These are phyloP conservation scores for Piezodorus guildinii DNA, from an alignment of 1,140 invertebrate species.

Conservation along the genomic window DNA sequence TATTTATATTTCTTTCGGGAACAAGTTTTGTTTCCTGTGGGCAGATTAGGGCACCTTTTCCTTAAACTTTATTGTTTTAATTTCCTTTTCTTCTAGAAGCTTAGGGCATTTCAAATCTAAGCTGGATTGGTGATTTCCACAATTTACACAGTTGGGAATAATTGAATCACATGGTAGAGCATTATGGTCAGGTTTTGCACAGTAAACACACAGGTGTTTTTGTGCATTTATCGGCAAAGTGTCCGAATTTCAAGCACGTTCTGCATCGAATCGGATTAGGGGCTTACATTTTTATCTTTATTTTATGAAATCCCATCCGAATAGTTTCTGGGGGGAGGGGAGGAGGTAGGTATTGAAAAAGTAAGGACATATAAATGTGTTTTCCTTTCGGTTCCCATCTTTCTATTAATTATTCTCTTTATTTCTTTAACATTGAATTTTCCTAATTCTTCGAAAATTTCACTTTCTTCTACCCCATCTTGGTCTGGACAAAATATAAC, in stretches of 20 bases:
- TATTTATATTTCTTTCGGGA: neutral
- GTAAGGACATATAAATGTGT: neutral
- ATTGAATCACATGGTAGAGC: neutral
- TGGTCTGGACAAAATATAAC: neutral
- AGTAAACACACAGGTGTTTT: neutral
- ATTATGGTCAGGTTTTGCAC: neutral
- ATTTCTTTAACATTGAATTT: neutral
- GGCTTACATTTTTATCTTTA: too few species aligned
- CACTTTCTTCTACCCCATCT: too few species aligned
- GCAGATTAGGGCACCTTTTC: neutral
- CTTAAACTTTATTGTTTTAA: neutral
- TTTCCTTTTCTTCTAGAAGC: too few species aligned
- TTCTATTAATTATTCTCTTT: too few species aligned
- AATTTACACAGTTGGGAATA: neutral
- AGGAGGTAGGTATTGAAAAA: too few species aligned
- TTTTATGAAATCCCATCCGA: too few species aligned
- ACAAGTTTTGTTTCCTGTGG: neutral
- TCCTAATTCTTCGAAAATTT: neutral
- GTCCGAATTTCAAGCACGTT: neutral
- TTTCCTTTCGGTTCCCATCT: neutral
- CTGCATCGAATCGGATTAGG: neutral
- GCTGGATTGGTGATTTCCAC: neutral
- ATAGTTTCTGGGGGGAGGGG: neutral
- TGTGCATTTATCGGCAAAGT: neutral
- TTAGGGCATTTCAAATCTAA: too few species aligned